Conservation (phyloP, 1,140 invertebrate species). For the Aphidius gifuensis region DNA sequence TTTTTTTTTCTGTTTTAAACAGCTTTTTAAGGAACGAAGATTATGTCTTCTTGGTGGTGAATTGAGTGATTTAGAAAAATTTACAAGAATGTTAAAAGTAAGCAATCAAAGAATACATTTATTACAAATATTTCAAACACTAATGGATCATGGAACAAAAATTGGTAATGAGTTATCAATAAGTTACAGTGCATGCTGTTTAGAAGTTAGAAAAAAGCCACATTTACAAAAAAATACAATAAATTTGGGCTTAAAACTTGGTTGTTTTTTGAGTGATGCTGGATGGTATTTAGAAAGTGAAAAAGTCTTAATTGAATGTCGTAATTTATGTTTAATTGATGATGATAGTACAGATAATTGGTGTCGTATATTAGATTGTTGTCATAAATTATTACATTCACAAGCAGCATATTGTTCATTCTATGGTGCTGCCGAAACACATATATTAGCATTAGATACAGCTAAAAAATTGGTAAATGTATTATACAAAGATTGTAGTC, state of each 20-base stretch:
- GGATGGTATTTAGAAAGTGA: slow-evolving; percentile 78
- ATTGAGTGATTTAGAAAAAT: slow-evolving; percentile 69
- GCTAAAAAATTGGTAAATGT: slow-evolving; percentile 54
- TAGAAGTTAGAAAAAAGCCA: slow-evolving; percentile 28
- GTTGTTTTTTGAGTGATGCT: slow-evolving; percentile 81
- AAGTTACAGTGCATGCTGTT: slow-evolving; percentile 51
- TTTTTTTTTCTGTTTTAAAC: slow-evolving; percentile 34
- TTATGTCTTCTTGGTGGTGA: slow-evolving; percentile 64
- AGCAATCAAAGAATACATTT: slow-evolving; percentile 66
- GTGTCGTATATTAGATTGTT: slow-evolving; percentile 66
- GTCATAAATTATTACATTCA: slow-evolving; percentile 77
- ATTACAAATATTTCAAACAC: slow-evolving; percentile 62
- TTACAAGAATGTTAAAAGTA: slow-evolving; percentile 70
- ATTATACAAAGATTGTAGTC: slow-evolving; percentile 55
- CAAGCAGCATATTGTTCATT: slow-evolving; percentile 78
- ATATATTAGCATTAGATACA: slow-evolving; percentile 59
- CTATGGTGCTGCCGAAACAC: slow-evolving; percentile 65
- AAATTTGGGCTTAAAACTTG: slow-evolving; percentile 61
- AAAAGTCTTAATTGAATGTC: slow-evolving; percentile 64
- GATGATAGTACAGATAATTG: slow-evolving; percentile 51
- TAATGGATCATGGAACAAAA: slow-evolving; percentile 63
- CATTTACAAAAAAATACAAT: slow-evolving; percentile 44
- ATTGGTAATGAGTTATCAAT: slow-evolving; percentile 55
- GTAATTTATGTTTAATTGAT: slow-evolving; percentile 58
- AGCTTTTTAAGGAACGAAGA: slow-evolving; percentile 65